These are phyloP conservation scores for Aphaenogaster rudis DNA, from an alignment of 1,140 invertebrate genomes.

Conservation along the genomic window DNA sequence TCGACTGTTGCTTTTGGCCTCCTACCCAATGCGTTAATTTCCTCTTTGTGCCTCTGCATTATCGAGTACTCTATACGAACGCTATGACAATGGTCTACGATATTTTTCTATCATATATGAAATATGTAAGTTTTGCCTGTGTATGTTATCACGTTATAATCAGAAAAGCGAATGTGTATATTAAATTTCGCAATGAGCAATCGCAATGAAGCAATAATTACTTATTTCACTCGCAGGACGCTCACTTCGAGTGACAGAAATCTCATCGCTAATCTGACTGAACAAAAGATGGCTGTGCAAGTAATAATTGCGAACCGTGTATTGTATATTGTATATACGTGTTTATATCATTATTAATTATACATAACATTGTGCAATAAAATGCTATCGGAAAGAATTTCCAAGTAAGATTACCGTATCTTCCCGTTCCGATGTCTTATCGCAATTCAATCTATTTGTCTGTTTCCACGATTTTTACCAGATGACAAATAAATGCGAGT, in stretches of 20 bases:
- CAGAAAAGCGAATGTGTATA: background rate
- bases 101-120: conserved; percentile 93
- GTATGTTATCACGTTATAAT: background rate
- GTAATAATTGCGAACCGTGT: conserved; percentile 17
- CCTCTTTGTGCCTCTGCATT: conserved; percentile 91
- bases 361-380: conserved; percentile 16
- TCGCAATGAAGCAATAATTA: background rate
- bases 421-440: conserved; percentile 19
- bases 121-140: conserved; percentile 88
- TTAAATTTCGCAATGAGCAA: conserved; percentile 2
- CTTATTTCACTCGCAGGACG: conserved; percentile 58
- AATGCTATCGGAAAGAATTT: conserved; percentile 24
- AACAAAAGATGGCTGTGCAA: conserved; percentile 9
- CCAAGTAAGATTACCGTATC: conserved; percentile 19
- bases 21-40: conserved; percentile 95
- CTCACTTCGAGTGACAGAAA: conserved; percentile 55
- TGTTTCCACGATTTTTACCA: conserved; percentile 6
- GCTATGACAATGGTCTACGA: conserved; percentile 92
- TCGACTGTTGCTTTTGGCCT: conserved; percentile 93
- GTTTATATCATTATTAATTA: conserved; percentile 23
- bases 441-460: conserved; percentile 19
- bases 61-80: conserved; percentile 94
- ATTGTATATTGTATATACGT: background rate
- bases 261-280: conserved; percentile 48
- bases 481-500: conserved; percentile 23